These are phyloP conservation scores for Rosalia funebris DNA, from an alignment of 2,888 invertebrate species.

Conservation along the genomic window DNA sequence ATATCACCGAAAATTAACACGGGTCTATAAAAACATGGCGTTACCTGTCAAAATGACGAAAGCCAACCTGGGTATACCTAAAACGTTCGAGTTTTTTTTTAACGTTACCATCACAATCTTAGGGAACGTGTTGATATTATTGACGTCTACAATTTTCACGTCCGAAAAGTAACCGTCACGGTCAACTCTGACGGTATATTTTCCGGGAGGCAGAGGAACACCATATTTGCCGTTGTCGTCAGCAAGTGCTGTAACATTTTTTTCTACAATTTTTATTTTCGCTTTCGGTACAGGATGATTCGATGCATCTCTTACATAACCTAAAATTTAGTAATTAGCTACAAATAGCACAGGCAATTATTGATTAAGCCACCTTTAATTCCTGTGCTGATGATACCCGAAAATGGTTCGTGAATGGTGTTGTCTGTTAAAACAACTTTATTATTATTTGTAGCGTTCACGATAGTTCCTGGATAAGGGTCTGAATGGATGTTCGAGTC, in stretches of 20 bases:
- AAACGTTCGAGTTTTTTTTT: slow-evolving; percentile 72
- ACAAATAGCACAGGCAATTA: not conserved
- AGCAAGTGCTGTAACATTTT: slow-evolving; percentile 59
- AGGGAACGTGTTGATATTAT: slow-evolving; percentile 60
- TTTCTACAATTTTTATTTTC: slow-evolving; percentile 64
- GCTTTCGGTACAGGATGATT: slow-evolving; percentile 70
- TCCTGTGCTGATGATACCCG: slow-evolving; percentile 44
- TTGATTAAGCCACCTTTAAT: slow-evolving; percentile 46
- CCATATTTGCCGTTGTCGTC: slow-evolving; percentile 66
- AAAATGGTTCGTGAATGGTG: slow-evolving; percentile 44
- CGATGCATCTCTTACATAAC: slow-evolving; percentile 69
- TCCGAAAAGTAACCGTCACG: slow-evolving; percentile 71
- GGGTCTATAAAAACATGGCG: slow-evolving; percentile 9
- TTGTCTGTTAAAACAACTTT: slow-evolving; percentile 31
- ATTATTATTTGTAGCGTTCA: slow-evolving; percentile 16
- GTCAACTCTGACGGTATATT: slow-evolving; percentile 67
- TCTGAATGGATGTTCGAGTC: slow-evolving; percentile 18
- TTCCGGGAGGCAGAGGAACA: slow-evolving; percentile 65
- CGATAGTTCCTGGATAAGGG: slow-evolving; percentile 32
- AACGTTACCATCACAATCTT: slow-evolving; percentile 76
- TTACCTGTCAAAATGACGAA: slow-evolving; percentile 80
- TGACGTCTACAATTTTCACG: slow-evolving; percentile 63
- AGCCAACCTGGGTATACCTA: slow-evolving; percentile 80
- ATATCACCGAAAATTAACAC: not conserved
- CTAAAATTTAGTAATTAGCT: slow-evolving; percentile 54